These are phyloP conservation scores for Myocastor coypus DNA, from an alignment of 2,113 vertebrate species.

Conservation along the genomic window DNA sequence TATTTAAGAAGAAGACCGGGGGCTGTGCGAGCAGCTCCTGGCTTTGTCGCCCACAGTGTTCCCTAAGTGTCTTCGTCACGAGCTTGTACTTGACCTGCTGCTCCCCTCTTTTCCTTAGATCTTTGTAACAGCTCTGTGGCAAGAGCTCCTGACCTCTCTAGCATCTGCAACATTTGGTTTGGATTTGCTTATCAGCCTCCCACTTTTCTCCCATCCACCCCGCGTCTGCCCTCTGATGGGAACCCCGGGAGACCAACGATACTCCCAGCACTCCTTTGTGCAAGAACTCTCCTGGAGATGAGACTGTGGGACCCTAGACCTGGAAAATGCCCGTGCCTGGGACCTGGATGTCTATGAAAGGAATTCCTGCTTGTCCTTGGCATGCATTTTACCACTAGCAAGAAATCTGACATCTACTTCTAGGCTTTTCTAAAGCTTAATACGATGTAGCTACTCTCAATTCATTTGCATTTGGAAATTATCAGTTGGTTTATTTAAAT, in stretches of 20 bases:
- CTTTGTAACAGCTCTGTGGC: constrained; percentile 82
- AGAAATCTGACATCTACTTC: not conserved
- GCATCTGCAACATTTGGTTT: constrained; percentile 87
- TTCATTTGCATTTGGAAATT: constrained; percentile 56
- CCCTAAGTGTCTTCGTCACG: constrained; percentile 2
- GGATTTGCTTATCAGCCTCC: constrained; percentile 86
- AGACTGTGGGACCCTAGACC: constrained; percentile 82
- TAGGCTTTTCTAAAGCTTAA: not conserved
- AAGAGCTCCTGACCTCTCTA: constrained; percentile 86
- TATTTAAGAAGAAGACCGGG: constrained; percentile 31
- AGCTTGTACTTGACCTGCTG: constrained; percentile 82
- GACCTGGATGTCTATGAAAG: constrained; percentile 81
- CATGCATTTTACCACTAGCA: constrained; percentile 50
- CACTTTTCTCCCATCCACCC: constrained; percentile 71
- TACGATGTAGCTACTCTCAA: not conserved
- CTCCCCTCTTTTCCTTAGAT: constrained; percentile 74
- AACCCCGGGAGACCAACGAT: constrained; percentile 85
- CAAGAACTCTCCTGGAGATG: constrained; percentile 84
- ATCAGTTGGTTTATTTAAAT: constrained; percentile 59
- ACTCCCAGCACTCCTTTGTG: constrained; percentile 84
- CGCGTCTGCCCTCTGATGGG: constrained; percentile 74
- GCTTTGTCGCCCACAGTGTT: not conserved
- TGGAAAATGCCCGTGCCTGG: constrained; percentile 91
- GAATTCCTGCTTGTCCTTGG: constrained; percentile 81
- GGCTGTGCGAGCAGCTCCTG: not conserved